Evolutionary conservation across 2,888 invertebrate genomes (phyloP), one percentile per base, ranked within the genome.

Genomic region (Synanthedon andrenaeformis): DNA sequence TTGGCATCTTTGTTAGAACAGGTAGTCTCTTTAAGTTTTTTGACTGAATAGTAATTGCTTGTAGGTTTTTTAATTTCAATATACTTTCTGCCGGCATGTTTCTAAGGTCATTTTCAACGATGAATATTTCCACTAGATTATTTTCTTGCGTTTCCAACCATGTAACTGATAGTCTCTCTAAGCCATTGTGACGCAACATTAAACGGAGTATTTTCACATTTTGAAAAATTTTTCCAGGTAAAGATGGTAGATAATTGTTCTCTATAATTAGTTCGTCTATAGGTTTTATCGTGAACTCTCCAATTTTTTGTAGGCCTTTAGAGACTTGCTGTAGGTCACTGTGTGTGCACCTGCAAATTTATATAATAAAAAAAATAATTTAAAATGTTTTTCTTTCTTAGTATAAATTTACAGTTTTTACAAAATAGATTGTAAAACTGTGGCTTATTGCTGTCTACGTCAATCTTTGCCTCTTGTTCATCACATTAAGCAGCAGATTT

Each of bases 201-300:
- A 96, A 75, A 41, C 96, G 89, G 42, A 93, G 83, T 28, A 95
- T 92, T 74, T 92, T 91, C 52, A 95, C 80, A 59, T 92, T 91
- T 55, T 93, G 91, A 70, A 96, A 96, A 55, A 93, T 90, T 61
- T 93, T 91, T 5, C 95, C 95, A 0, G 96, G 95, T n/a, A 96
- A 69, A 0, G 95, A 93, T 10, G 95, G 95, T 51, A 96, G 82
- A 67, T 93, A 93, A 74, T 96, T 96, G 69, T 95, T 95, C 82
- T 96, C 96, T 62, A 96, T 89, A 59, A 96, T 96, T 53, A 96
- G 74, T 73, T 96, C 96, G 75, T 96, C 96, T 63, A 96, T 92
- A 4, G 94, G 92, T 53, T 90, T 90, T 57, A 88, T 89, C 52
- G 94, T 82, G 57, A 89, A 89, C 52, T 91, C 89, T 57, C 92